phyloP scores from a whole-genome alignment of 2,113 vertebrate genomes.

The Tragelaphus buxtoni region DNA sequence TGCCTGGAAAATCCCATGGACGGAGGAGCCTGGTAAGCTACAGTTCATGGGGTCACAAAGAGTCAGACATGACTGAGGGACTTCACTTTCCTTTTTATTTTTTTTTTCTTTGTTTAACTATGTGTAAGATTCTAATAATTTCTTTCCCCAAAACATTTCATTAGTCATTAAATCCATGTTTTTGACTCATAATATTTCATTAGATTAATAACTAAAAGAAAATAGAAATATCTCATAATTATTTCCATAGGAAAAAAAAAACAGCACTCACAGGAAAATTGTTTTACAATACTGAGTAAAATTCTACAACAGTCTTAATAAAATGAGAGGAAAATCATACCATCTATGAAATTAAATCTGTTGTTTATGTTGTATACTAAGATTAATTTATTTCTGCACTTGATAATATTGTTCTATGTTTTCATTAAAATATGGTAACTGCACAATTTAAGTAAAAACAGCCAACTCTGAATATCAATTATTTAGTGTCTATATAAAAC shows the following conservation, averaged over 20 bases:
- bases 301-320: neutral
- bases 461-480: neutral
- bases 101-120: neutral
- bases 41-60: neutral
- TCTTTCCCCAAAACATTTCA: neutral
- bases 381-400: conserved; percentile 1
- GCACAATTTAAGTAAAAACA: conserved; percentile 46
- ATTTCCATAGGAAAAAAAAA: neutral
- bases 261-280: neutral
- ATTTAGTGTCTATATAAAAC: conserved; percentile 50
- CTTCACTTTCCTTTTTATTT: neutral
- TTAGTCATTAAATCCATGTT: neutral
- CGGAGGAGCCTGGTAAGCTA: neutral
- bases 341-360: neutral
- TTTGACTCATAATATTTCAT: neutral
- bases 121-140: neutral
- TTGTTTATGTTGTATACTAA: neutral
- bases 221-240: neutral
- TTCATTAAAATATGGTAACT: neutral
- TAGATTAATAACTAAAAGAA: neutral
- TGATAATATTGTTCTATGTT: neutral
- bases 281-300: conserved; percentile 36
- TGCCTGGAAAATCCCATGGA: neutral
- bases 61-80: accelerated
- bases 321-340: neutral